Conservation (phyloP, 1,140 invertebrate genomes). For the Megalonaias nervosa region DNA sequence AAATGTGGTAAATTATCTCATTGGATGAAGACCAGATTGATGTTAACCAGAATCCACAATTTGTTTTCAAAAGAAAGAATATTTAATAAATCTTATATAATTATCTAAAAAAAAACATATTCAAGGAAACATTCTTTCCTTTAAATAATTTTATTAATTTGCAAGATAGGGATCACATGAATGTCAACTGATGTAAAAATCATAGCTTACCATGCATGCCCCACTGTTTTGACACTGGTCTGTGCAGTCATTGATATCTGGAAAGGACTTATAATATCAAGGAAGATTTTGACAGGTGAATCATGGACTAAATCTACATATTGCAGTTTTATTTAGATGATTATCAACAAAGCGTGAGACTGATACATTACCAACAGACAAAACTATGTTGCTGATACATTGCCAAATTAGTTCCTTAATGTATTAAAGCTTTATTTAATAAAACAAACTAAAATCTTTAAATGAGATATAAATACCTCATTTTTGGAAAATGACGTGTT, state of each 20-base stretch:
- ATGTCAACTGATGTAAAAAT: background rate
- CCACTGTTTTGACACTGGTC: slow-evolving; percentile 70
- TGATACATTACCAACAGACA: background rate
- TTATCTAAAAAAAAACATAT: slow-evolving; percentile 15
- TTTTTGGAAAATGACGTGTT: no score
- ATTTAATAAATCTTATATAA: background rate
- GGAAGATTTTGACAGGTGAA: background rate
- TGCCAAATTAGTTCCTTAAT: no score
- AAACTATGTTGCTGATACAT: background rate
- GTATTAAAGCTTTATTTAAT: no score
- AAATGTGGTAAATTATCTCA: no score
- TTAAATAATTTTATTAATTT: background rate
- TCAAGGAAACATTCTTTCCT: slow-evolving; percentile 2
- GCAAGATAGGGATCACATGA: background rate
- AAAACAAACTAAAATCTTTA: no score
- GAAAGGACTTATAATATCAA: slow-evolving; percentile 27
- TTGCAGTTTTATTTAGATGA: background rate
- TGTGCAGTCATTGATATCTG: slow-evolving; percentile 67
- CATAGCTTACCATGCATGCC: slow-evolving; percentile 67
- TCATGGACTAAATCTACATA: background rate
- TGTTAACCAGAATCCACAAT: background rate
- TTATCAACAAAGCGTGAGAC: background rate
- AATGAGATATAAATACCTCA: no score
- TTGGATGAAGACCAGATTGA: no score
- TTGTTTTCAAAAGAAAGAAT: background rate